Evolutionary conservation across 2,888 invertebrate genomes (phyloP).

Genomic region (Schizotus pectinicornis): DNA sequence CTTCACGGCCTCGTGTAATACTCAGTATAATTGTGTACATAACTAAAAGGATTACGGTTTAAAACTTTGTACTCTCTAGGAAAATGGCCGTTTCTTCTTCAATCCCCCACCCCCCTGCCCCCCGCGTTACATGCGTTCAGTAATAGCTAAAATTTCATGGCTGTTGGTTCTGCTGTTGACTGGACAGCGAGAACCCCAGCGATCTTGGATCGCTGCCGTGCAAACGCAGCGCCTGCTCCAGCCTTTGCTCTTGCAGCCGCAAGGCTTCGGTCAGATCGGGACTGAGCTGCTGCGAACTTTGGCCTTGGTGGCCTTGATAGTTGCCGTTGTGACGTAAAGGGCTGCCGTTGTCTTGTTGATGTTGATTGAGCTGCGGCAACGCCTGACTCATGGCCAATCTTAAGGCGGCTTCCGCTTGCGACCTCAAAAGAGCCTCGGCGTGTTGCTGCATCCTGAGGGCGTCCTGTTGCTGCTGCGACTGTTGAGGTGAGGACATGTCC

Average conservation of each 20-base stretch:
- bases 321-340: constrained; percentile 56
- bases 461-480: constrained; percentile 53
- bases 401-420: constrained; percentile 85
- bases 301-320: constrained; percentile 54
- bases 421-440: constrained; percentile 79
- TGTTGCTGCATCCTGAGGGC: constrained; percentile 64
- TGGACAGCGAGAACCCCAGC: constrained; percentile 73
- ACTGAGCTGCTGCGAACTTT: constrained; percentile 63
- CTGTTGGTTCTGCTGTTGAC: constrained; percentile 62
- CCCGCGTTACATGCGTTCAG: constrained; percentile 63
- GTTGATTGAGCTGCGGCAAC: constrained; percentile 57
- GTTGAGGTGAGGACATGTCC: constrained; percentile 57
- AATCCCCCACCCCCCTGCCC: constrained; percentile 9
- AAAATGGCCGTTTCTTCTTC: no score
- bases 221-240: constrained; percentile 82
- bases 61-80: constrained; percentile 33
- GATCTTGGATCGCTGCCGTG: constrained; percentile 80
- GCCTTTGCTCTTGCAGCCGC: constrained; percentile 73
- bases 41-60: constrained; percentile 16
- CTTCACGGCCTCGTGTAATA: constrained; percentile 1
- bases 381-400: constrained; percentile 79
- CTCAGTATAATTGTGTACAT: constrained; percentile 29
- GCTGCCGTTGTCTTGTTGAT: constrained; percentile 56
- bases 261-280: constrained; percentile 76
- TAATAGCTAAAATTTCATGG: constrained; percentile 85